Conservation (phyloP, 2,888 invertebrate species). For the Sicus ferrugineus region DNA sequence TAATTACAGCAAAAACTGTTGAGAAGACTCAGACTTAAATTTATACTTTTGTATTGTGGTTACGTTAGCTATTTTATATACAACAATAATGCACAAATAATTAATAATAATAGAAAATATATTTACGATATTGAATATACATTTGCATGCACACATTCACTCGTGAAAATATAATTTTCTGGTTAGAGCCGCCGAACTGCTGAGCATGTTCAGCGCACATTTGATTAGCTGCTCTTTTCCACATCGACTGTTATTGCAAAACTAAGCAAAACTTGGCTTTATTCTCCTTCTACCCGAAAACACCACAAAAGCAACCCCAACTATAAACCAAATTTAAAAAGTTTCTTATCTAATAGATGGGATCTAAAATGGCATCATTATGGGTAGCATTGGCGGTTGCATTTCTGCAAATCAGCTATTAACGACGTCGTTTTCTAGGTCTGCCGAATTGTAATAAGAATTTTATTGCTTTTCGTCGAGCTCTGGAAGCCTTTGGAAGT, state of each 20-base stretch:
- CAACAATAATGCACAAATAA: too few relatives aligned
- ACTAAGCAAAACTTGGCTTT: slow-evolving; percentile 16
- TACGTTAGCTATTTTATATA: too few relatives aligned
- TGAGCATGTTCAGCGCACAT: slow-evolving; percentile 23
- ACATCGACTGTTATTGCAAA: not conserved
- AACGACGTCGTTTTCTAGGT: not conserved
- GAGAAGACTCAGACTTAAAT: too few relatives aligned
- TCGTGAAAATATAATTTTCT: too few relatives aligned
- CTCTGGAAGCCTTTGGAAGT: too few relatives aligned
- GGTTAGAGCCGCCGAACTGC: not conserved
- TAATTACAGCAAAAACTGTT: too few relatives aligned
- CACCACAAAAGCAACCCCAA: not conserved
- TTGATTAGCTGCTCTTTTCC: slow-evolving; percentile 3
- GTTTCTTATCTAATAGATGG: slow-evolving; percentile 47
- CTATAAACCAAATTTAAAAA: slow-evolving; percentile 36
- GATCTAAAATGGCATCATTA: slow-evolving; percentile 45
- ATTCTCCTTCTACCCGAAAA: not conserved
- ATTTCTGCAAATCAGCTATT: slow-evolving; percentile 19
- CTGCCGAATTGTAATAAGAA: too few relatives aligned
- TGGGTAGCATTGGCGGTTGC: not conserved
- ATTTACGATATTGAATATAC: too few relatives aligned
- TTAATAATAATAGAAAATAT: too few relatives aligned
- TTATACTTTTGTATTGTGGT: too few relatives aligned
- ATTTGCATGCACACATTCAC: too few relatives aligned
- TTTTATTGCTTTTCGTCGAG: too few relatives aligned